These are phyloP conservation scores for Jacana jacana DNA, from an alignment of 2,113 vertebrate species.

Conservation along the genomic window DNA sequence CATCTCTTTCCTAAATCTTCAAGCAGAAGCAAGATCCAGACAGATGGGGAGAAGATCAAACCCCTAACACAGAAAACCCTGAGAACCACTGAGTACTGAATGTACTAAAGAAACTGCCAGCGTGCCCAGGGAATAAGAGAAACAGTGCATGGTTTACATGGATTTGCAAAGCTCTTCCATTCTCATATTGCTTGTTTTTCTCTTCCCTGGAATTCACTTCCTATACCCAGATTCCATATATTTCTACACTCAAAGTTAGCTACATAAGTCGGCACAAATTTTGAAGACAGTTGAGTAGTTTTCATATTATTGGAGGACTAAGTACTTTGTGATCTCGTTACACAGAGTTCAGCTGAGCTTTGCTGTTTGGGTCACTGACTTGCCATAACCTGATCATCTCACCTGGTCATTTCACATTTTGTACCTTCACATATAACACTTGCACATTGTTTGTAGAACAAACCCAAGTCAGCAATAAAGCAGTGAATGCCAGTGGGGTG, in stretches of 20 bases:
- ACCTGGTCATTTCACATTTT: neutral
- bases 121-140: neutral
- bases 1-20: neutral
- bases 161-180: neutral
- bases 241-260: neutral
- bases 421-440: neutral
- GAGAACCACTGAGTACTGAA: neutral
- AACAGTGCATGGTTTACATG: neutral
- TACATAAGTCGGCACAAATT: neutral
- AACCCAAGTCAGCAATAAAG: neutral
- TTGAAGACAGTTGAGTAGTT: neutral
- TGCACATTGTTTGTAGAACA: neutral
- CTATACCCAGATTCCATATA: neutral
- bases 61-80: neutral
- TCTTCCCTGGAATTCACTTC: neutral
- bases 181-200: neutral
- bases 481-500: neutral
- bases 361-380: neutral
- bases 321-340: neutral
- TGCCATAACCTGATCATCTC: neutral
- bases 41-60: neutral
- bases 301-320: neutral
- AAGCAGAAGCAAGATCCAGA: neutral
- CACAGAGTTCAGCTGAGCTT: neutral
- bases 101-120: neutral